Conservation (phyloP, 1,140 invertebrate species). For the Heterodera carotae region DNA sequence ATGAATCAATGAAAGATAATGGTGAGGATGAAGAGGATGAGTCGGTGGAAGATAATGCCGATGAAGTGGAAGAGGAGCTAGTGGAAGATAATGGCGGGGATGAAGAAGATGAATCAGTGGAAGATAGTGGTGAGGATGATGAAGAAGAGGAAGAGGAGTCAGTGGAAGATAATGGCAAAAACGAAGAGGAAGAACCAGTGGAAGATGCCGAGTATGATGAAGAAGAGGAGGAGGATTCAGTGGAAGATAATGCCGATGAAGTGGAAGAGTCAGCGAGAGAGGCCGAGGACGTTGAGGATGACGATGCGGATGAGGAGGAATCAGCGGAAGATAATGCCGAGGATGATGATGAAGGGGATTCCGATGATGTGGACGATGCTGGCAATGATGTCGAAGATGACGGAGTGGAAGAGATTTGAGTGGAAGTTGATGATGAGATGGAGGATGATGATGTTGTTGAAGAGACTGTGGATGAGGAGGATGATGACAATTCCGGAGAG, state of each 20-base stretch:
- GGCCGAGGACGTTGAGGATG: background rate
- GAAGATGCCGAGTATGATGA: too few relatives aligned
- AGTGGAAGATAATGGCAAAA: slow-evolving; percentile 14
- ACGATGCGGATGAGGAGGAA: too few relatives aligned
- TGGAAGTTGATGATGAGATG: background rate
- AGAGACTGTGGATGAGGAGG: background rate
- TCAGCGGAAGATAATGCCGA: background rate
- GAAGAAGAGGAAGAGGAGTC: background rate
- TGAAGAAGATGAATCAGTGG: slow-evolving; percentile 5
- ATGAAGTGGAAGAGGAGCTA: background rate
- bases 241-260: background rate
- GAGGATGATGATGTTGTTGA: background rate
- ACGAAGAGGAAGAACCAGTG: background rate
- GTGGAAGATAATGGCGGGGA: slow-evolving; percentile 7
- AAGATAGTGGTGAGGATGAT: slow-evolving; percentile 6
- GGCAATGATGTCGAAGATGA: too few relatives aligned
- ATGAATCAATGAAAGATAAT: background rate
- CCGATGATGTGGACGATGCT: background rate
- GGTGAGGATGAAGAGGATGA: background rate
- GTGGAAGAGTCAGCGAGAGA: background rate
- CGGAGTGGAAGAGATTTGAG: too few relatives aligned
- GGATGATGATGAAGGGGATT: background rate
- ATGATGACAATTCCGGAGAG: background rate
- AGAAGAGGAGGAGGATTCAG: background rate
- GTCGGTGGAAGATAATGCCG: background rate